Base-by-base conservation (phyloP, 2,888 invertebrate species). In the Drosophila subsilvestris region DNA sequence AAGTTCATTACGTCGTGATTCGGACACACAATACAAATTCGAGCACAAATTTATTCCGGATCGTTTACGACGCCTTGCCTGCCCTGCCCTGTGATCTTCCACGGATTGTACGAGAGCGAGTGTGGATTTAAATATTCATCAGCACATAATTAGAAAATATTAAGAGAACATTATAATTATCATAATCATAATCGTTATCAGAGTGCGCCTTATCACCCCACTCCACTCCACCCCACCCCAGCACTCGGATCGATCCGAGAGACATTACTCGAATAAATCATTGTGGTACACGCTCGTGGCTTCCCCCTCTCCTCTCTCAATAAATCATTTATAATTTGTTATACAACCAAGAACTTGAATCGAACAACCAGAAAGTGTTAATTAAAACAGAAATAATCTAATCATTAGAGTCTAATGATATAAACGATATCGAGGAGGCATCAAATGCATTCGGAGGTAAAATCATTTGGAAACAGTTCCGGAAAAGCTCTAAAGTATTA, bases 61-160 rank as follows among this genome's bases (percentile, higher is more conserved):
- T 50, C 61, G 53, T 69, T 74, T 55, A 85, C 65, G 77, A 85
- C 76, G 37, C 45, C 53, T 32, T 18, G 60, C 63, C 18, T 62
- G 20, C 18, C 27, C 60, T 53, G 48, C 12, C 63, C 63, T 74
- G 54, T 70, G 63, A 63, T 68, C 55, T 44, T 67, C 50, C 62
- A 57, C 48, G 45, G 56, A 55, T 80, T 79, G 76, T 74, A 84
- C 65, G 85, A 78, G 71, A 68, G 69, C 63, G 71, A 68, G 69
- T 62, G 44, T 56, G 51, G 65, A 68, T 74, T 72, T 74, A 63
- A 75, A 62, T 66, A 14, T 61, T 68, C 25, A 61, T 14, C 69
- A 63, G 66, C 58, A 59, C 63, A 76, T 79, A 68, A 79, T 76
- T 67, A 71, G 66, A 75, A 83, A 75, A 71, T 78, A 80, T 80